phyloP scores from a whole-genome alignment of 2,797 vertebrate genomes.

The Pristis pectinata region DNA sequence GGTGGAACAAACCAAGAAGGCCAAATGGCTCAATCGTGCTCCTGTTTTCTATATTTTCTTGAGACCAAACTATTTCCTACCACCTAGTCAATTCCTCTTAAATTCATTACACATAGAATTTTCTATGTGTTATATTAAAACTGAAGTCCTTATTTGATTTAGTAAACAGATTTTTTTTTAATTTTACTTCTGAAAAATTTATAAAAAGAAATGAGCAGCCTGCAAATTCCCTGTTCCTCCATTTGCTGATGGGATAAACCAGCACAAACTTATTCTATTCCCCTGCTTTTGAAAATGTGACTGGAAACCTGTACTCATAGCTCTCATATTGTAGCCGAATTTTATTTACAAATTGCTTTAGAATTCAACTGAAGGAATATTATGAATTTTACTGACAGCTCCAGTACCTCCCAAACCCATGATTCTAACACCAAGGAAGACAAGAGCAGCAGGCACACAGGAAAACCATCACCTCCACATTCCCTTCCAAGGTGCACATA shows the following conservation, averaged over 20 bases:
- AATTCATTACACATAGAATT: background rate
- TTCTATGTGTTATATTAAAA: background rate
- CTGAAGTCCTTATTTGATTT: background rate
- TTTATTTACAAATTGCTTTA: background rate
- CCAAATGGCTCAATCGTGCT: too few relatives aligned
- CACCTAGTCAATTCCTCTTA: background rate
- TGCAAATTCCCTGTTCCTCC: background rate
- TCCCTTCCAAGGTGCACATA: too few relatives aligned
- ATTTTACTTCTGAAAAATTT: background rate
- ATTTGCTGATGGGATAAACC: background rate
- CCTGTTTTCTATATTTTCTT: too few relatives aligned
- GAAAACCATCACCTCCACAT: too few relatives aligned
- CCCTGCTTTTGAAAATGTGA: background rate
- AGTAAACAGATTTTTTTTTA: background rate
- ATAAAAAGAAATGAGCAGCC: background rate
- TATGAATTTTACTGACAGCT: constrained; percentile 40
- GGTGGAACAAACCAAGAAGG: too few relatives aligned
- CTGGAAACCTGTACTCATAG: background rate
- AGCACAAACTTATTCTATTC: background rate
- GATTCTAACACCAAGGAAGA: too few relatives aligned
- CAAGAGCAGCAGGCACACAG: too few relatives aligned
- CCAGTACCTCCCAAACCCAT: too few relatives aligned
- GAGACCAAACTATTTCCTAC: background rate
- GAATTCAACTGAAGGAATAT: constrained; percentile 42
- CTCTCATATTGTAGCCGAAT: background rate